phyloP scores from a whole-genome alignment of 2,797 vertebrate genomes.

The Euphonia xanthogaster region DNA sequence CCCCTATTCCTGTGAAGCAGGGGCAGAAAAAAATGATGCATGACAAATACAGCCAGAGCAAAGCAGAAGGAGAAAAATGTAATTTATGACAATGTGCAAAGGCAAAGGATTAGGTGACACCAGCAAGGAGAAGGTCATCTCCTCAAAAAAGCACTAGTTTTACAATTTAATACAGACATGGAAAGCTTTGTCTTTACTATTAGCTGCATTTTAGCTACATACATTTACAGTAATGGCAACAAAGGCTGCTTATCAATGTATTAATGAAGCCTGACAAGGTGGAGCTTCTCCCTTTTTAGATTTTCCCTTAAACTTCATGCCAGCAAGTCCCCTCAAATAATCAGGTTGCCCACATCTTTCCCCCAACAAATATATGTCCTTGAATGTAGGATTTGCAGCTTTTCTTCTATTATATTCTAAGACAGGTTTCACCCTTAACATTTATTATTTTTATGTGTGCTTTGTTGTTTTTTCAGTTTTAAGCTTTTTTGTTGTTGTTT shows the following conservation, averaged over 20 bases:
- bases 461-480: neutral
- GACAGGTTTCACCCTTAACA: neutral
- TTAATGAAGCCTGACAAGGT: neutral
- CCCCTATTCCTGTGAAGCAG: neutral
- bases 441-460: neutral
- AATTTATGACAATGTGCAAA: neutral
- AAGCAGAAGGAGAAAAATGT: neutral
- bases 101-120: neutral
- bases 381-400: accelerated
- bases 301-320: neutral
- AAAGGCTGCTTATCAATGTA: neutral
- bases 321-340: neutral
- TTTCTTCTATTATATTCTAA: neutral
- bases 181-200: neutral
- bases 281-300: neutral
- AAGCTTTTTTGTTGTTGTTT: neutral
- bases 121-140: neutral
- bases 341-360: neutral
- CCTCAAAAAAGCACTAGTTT: neutral
- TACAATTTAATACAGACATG: neutral
- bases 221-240: neutral
- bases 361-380: neutral
- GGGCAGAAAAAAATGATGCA: neutral
- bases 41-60: neutral
- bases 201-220: neutral